phyloP scores from a whole-genome alignment of 1,140 invertebrate genomes.

The Pantala flavescens region DNA sequence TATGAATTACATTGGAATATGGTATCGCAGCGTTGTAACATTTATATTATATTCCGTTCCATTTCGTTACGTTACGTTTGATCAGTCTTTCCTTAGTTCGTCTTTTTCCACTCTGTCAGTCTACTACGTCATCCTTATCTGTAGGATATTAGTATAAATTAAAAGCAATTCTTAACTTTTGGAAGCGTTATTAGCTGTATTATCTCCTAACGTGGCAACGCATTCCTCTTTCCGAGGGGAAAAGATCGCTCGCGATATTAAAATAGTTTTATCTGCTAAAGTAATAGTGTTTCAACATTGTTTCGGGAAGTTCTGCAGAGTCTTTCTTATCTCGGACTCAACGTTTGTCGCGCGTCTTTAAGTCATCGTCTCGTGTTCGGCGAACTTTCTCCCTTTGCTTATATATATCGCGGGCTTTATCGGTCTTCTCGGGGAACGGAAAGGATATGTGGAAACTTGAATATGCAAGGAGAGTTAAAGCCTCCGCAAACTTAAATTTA shows the following conservation, averaged over 20 bases:
- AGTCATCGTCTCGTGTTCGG: neutral
- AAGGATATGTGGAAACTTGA: neutral
- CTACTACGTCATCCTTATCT: too few relatives aligned
- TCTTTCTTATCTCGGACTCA: neutral
- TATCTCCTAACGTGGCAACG: too few relatives aligned
- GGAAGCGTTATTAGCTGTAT: too few relatives aligned
- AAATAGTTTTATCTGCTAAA: neutral
- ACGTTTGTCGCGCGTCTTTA: neutral
- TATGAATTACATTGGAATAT: too few relatives aligned
- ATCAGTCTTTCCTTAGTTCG: too few relatives aligned
- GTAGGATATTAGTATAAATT: too few relatives aligned
- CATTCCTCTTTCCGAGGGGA: neutral
- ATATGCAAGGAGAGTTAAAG: neutral
- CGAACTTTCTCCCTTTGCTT: neutral
- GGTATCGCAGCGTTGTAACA: too few relatives aligned
- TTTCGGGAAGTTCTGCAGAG: neutral
- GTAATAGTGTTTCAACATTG: conserved; percentile 3
- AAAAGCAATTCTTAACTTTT: too few relatives aligned
- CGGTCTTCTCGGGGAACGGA: neutral
- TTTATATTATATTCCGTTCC: too few relatives aligned
- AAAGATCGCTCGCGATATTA: neutral
- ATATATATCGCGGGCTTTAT: neutral
- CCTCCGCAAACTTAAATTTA: neutral
- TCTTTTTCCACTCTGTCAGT: too few relatives aligned
- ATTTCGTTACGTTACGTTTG: too few relatives aligned